Evolutionary conservation across 2,888 invertebrate species (phyloP), one percentile per base, ranked within the genome.

Genomic region (Drosophila recens): DNA sequence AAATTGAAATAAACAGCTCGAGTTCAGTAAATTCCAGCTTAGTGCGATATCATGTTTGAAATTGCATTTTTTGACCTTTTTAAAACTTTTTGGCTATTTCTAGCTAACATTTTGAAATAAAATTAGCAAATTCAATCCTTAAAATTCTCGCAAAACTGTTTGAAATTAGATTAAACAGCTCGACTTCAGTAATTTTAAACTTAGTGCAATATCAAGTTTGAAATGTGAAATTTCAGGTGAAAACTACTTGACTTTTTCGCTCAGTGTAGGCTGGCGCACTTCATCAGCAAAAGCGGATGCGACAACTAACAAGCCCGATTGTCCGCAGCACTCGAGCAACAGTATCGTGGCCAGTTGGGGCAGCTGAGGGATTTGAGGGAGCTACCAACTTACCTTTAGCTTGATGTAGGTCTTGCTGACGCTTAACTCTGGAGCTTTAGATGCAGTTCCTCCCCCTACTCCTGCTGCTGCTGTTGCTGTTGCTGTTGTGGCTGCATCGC

Each of bases 341-440:
- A 43, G 57, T 34, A 51, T 51, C 15, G 49, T 51, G 30, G 15
- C 17, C 33, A 36, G 36, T 36, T 13, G 34, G 4, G 13, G 34
- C 13, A n/a, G 49, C 20, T n/a, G 30, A 13, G 40, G 15, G 27
- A 34, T 42, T 34, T 48, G 8, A 40, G 57, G 51, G 8, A 27
- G 27, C 4, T 23, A 4, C 57, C 42, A 52, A 68, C 89, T 83
- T 93, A 95, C 95, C 94, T 97, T 97, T 75, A 97, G 93, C 91
- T 97, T 95, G 72, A 97, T 96, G 91, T 97, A 97, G 45, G 97
- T 97, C 93, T 97, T 96, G 93, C 97, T 97, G 85, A 97, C 97
- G 87, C 97, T 97, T 89, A 97, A 94, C 73, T 97, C 97, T 59
- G 96, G 92, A 51, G 77, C 45, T 72, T 83, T 81, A 65, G 33